Conservation (phyloP, 2,113 vertebrate genomes). For the Podilymbus podiceps region DNA sequence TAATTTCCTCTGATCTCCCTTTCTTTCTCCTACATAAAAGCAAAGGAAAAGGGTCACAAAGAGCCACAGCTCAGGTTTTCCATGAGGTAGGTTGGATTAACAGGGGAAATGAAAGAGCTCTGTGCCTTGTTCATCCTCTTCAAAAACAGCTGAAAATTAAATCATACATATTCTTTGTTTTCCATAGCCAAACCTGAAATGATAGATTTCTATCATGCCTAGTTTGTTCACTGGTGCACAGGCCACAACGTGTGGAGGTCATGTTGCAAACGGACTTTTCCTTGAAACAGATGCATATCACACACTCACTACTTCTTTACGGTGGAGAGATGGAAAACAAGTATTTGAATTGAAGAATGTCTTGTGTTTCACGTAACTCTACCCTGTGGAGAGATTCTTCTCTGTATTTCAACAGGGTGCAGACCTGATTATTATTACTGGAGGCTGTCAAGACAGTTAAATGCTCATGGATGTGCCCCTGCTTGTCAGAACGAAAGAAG, state of each 20-base stretch:
- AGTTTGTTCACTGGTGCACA: background rate
- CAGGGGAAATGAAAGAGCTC: background rate
- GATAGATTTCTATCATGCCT: background rate
- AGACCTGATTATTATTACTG: background rate
- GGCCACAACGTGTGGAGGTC: background rate
- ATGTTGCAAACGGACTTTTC: background rate
- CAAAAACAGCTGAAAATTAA: background rate
- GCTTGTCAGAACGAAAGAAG: background rate
- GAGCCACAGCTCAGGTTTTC: background rate
- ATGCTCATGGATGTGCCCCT: background rate
- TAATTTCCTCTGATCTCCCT: background rate
- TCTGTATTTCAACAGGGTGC: background rate
- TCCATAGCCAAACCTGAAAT: background rate
- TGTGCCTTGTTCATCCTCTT: background rate
- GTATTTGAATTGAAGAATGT: background rate
- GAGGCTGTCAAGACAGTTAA: background rate
- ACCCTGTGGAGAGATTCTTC: background rate
- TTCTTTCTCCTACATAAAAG: background rate
- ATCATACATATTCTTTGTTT: background rate
- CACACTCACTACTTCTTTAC: background rate
- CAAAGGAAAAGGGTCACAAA: background rate
- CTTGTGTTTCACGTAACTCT: slow-evolving; percentile 17
- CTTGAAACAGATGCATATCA: background rate
- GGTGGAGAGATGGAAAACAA: background rate
- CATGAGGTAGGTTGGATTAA: background rate